Base-by-base conservation (phyloP, 2,113 vertebrate species). In the Oreotrochilus melanogaster region DNA sequence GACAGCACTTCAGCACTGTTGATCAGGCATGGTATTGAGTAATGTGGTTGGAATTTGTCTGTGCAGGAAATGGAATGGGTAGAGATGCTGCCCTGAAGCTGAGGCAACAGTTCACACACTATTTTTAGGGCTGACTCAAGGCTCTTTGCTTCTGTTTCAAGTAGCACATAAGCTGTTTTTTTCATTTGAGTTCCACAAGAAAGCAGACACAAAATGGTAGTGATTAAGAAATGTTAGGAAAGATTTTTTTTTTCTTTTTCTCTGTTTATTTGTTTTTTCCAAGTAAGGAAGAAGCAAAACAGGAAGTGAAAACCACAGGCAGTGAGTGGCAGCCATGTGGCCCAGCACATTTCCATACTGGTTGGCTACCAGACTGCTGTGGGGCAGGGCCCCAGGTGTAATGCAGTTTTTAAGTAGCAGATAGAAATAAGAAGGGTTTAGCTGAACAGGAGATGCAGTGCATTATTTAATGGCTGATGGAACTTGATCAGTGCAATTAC, bases 341-440 rank as follows among this genome's bases (percentile, higher is more conserved):
- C 21, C 50, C 19, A 2, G 1, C 14, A 45, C 18, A 2, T 43
- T 58, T 25, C 57, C 30, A 24, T 27, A 2, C 45, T 19, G 58
- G 14, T 31, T 1, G 18, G 10, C 50, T 57, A 0, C 64, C 28
- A 5, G 16, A 3, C n/a, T 43, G 42, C 3, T 0, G 1, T 24
- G 27, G 57, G 45, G 37, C 69, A 84, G 60, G 28, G 27, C 25
- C 61, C 43, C 18, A 7, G 51, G 27, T 14, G 13, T 48, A 50
- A 9, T 14, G 3, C 5, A 18, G 9, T 60, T 82, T 56, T 48
- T 27, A 30, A 67, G n/a, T n/a, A 25, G 39, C 48, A n/a, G 64
- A 2, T 58, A 35, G 37, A 27, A 65, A 16, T 16, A 5, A 50
- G 54, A 48, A 27, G 33, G 23, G 2, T 78, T 74, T 50, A 35